Evolutionary conservation across 2,888 invertebrate genomes (phyloP), one percentile per base, ranked within the genome.

Genomic region (Nycteola revayana): DNA sequence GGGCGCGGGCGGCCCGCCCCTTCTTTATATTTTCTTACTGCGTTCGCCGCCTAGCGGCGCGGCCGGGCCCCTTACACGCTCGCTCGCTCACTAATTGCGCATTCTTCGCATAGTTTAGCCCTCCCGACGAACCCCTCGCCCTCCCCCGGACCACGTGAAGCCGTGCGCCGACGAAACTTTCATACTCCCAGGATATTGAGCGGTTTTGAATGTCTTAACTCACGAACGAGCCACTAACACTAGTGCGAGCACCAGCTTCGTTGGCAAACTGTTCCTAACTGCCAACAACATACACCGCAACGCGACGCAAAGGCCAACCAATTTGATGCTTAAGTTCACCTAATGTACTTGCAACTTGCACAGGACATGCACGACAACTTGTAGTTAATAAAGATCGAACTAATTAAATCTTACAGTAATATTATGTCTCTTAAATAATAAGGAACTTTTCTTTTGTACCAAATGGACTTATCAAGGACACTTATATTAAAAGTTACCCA

Each of bases 41-140:
- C 89, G 83, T 86, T 86, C 86, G 85, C 85, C 87, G 80, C 81
- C 84, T 84, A 72, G 82, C 82, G 80, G 79, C 85, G 79, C 87
- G 88, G 89, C 89, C 88, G 90, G 91, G 90, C 91, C 87, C 86
- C 89, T 83, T 90, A 89, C 90, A 90, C 90, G 90, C 91, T 90
- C 91, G 92, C 91, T 91, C 92, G 93, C 92, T 94, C 95, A 95
- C 95, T 95, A 95, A 96, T 96, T 95, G 95, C 95, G 94, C 95
- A 96, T 95, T 96, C 95, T 95, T 95, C 94, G 94, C 95, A 95
- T 95, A 95, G 95, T 95, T 95, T 94, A 93, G 93, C 91, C 91
- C 92, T 92, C 91, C 90, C 85, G 86, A 84, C 90, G 86, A 74
- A 75, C 89, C 90, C 90, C 83, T 77, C 87, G 80, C 84, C 80